Base-by-base conservation (phyloP, 2,113 vertebrate genomes). In the Petrocephalus zakoni region DNA sequence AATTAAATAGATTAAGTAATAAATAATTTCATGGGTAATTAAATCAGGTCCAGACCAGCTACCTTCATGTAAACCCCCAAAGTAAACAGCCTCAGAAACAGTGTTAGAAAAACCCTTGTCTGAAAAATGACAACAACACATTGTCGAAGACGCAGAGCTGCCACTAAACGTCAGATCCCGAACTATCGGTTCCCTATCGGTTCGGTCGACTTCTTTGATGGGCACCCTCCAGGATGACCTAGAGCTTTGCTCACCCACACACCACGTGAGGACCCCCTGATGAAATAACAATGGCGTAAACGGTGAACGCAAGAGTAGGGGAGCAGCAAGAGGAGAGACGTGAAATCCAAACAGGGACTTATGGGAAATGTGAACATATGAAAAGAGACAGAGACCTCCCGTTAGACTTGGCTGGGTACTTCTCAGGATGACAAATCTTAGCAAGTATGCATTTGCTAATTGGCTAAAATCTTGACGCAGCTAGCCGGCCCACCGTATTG, bases 301-400 rank as follows among this genome's bases (percentile, higher is more conserved):
- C 91, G 52, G 92, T 90, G 91, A 90, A 93, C 92, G 93, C 92
- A 91, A 92, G 92, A 89, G 89, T 90, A 92, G 93, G 93, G 93
- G 93, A 93, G 72, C 72, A 25, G 72, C 17, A 34, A 21, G 15
- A 92, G 92, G 90, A 88, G 51, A 93, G 92, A 94, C 92, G 92
- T 90, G 92, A 92, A 91, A 92, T 90, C 91, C 87, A 88, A 89
- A 90, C 89, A 47, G 92, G 93, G 93, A 93, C 91, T 93, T 90
- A 92, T 90, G 56, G 91, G 93, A 93, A 92, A 91, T 94, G 94
- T 94, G 89, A 93, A 94, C 90, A 90, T 93, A 94, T 95, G 94
- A 93, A 95, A 95, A 95, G 34, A 96, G 91, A 93, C 92, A 91
- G 92, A 94, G 94, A 93, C 93, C 91, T 91, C 92, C 93, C 92